These are phyloP conservation scores for Cryptocephalus moraei DNA, from an alignment of 2,888 invertebrate genomes.

Conservation along the genomic window DNA sequence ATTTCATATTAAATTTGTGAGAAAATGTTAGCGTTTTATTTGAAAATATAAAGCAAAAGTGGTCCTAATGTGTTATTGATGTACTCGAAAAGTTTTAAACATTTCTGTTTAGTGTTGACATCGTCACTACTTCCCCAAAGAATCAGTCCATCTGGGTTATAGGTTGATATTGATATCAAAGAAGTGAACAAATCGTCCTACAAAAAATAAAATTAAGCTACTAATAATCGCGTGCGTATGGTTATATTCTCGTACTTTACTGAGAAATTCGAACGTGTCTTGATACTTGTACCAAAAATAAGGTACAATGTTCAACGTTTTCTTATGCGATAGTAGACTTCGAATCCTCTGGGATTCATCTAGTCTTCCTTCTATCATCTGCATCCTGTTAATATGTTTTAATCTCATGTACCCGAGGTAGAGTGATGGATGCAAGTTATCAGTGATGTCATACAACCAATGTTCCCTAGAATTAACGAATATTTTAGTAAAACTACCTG, in stretches of 20 bases:
- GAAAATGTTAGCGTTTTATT: too few species aligned
- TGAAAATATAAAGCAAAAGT: not conserved
- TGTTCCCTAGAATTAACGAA: slow-evolving; percentile 40
- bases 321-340: slow-evolving; percentile 24
- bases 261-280: slow-evolving; percentile 47
- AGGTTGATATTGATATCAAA: slow-evolving; percentile 44
- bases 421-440: slow-evolving; percentile 60
- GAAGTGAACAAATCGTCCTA: slow-evolving; percentile 49
- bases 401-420: slow-evolving; percentile 49
- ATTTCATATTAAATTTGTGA: too few species aligned
- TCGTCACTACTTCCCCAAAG: slow-evolving; percentile 71
- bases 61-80: slow-evolving; percentile 57
- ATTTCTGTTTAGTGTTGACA: slow-evolving; percentile 53
- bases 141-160: slow-evolving; percentile 55
- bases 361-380: slow-evolving; percentile 53
- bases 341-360: slow-evolving; percentile 49
- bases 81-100: slow-evolving; percentile 48
- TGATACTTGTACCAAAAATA: slow-evolving; percentile 66
- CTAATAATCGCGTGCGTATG: too few species aligned
- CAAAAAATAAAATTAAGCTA: slow-evolving; percentile 21
- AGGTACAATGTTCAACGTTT: slow-evolving; percentile 42
- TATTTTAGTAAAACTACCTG: not conserved
- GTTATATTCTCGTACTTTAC: slow-evolving; percentile 37
- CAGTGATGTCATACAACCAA: slow-evolving; percentile 61
- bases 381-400: slow-evolving; percentile 39